Evolutionary conservation across 2,888 invertebrate species (phyloP).

Genomic region (Carterocephalus palaemon): DNA sequence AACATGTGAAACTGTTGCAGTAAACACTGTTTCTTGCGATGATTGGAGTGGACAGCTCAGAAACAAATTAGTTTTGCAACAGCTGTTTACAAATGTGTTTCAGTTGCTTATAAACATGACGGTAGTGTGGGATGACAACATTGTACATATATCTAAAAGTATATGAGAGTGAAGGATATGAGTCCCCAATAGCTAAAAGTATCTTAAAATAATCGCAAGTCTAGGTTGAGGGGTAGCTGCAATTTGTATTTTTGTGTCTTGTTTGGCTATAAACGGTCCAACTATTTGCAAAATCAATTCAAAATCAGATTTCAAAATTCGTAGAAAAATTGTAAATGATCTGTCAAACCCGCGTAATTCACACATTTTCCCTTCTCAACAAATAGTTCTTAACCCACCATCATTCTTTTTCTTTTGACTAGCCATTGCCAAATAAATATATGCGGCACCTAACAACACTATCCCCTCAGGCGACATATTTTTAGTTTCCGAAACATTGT

Average conservation of each 20-base stretch:
- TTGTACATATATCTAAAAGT: neutral
- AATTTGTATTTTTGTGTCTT: too few species aligned
- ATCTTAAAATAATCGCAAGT: too few species aligned
- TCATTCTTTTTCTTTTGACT: too few species aligned
- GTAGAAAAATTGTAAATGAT: neutral
- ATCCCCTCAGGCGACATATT: neutral
- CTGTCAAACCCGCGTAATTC: too few species aligned
- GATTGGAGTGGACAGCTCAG: neutral
- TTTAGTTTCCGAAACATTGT: slow-evolving; percentile 5
- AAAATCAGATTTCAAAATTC: neutral
- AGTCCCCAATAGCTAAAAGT: neutral
- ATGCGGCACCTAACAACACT: neutral
- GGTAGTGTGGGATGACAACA: neutral
- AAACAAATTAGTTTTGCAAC: slow-evolving; percentile 1
- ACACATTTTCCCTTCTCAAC: too few species aligned
- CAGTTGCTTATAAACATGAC: neutral
- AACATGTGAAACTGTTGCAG: neutral
- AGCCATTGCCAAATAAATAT: too few species aligned
- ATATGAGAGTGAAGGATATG: neutral
- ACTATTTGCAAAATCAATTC: neutral
- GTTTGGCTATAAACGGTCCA: too few species aligned
- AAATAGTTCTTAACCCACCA: too few species aligned
- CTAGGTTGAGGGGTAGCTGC: too few species aligned
- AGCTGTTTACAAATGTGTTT: neutral
- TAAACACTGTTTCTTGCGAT: slow-evolving; percentile 6